Conservation (phyloP, 2,888 invertebrate genomes). For the Electrophaes corylata region DNA sequence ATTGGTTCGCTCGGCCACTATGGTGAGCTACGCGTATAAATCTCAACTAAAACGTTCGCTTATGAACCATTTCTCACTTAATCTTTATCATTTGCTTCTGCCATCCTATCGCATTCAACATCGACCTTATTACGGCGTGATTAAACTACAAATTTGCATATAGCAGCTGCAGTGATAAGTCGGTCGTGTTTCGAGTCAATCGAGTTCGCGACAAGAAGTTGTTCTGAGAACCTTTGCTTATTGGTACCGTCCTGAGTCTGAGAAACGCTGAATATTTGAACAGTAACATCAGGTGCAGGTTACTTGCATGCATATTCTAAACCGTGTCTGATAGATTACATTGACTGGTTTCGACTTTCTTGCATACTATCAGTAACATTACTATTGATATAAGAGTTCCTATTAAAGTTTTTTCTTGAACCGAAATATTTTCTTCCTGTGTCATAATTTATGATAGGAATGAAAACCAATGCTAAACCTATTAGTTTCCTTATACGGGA, state of each 20-base stretch:
- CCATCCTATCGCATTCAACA: conserved; percentile 34
- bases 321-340: conserved; percentile 26
- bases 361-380: neutral
- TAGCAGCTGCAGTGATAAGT: conserved; percentile 41
- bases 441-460: conserved; percentile 25
- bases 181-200: conserved; percentile 57
- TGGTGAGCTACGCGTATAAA: conserved; percentile 68
- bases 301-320: conserved; percentile 35
- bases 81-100: conserved; percentile 56
- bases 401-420: too few species aligned
- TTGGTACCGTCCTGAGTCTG: conserved; percentile 58
- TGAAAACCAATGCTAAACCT: conserved; percentile 25
- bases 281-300: conserved; percentile 45
- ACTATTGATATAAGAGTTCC: neutral
- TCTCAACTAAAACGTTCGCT: conserved; percentile 71
- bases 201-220: conserved; percentile 62
- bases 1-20: conserved; percentile 55
- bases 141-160: conserved; percentile 55
- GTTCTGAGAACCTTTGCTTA: conserved; percentile 69
- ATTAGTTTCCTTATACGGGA: conserved; percentile 47
- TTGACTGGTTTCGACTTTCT: conserved; percentile 18
- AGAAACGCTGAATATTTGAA: conserved; percentile 68
- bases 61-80: conserved; percentile 73
- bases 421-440: conserved; percentile 31
- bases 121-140: conserved; percentile 52